Evolutionary conservation across 2,797 vertebrate genomes (phyloP), one percentile per base, ranked within the genome.

Genomic region (Acropternis orthonyx): DNA sequence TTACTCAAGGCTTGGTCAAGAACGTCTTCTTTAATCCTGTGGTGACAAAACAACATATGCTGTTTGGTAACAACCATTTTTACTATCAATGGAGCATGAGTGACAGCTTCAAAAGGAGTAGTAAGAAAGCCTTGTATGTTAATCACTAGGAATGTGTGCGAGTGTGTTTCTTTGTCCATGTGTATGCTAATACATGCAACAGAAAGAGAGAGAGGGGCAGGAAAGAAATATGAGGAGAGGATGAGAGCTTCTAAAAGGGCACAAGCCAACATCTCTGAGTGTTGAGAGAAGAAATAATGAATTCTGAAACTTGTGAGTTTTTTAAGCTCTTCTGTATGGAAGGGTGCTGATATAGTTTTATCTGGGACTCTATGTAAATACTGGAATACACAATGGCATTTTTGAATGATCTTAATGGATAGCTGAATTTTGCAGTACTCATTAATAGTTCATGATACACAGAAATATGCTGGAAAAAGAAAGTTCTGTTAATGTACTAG

Each of bases 361-460:
- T 73, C 48, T 74, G 58, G 10, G 39, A 62, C 8, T 87, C 41
- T 23, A 2, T n/a, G 34, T 13, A 62, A 78, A 22, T 73, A 81
- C 37, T 19, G 66, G 61, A 89, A 88, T 62, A 12, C 84, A 19
- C 36, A 78, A 48, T 21, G 34, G 20, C 6, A 3, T 92, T 91
- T 92, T 88, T 69, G 19, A 81, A 34, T 75, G 26, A 6, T 78
- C 34, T 92, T 93, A 91, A 89, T 39, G 37, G 71, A 77, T 41
- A 91, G 44, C 28, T 88, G 46, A 74, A 18, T 85, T 96, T 89
- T 92, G 92, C 26, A 69, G 30, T 67, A 41, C 6, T 8, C 32
- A 73, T 91, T 89, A 81, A 87, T 74, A 83, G 54, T 83, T 95
- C 85, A 89, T 72, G 43, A 80, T 55, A 83, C 20, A 59, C 46